A percentile compares a stretch with the other conserved stretches of the same genome.
phyloP scores from a whole-genome alignment of 2,888 invertebrate species.

The Epistrophe grossulariae region DNA sequence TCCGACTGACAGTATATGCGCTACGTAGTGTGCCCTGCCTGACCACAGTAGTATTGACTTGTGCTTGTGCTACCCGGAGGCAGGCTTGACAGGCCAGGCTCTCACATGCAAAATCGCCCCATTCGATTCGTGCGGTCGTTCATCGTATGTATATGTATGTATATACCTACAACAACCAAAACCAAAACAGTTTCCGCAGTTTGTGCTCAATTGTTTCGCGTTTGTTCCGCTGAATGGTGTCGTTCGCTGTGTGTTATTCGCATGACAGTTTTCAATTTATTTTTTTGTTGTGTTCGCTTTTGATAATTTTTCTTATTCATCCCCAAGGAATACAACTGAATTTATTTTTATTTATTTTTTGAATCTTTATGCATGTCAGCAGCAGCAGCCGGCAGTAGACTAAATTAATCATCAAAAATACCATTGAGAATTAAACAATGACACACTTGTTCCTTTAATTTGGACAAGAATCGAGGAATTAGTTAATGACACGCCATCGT shows the following conservation, averaged over 20 bases:
- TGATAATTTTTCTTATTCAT: constrained; percentile 63
- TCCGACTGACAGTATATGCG: constrained; percentile 55
- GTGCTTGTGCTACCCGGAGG: constrained; percentile 44
- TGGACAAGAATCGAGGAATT: constrained; percentile 46
- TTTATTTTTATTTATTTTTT: constrained; percentile 16
- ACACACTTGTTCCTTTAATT: constrained; percentile 60
- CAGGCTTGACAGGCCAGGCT: constrained; percentile 32
- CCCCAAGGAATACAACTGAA: constrained; percentile 43
- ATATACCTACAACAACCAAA: constrained; percentile 2
- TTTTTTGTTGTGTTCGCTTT: background rate
- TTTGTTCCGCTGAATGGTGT: constrained; percentile 58
- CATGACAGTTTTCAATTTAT: constrained; percentile 15
- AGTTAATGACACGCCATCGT: constrained; percentile 58
- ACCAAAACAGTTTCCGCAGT: constrained; percentile 59
- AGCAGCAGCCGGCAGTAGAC: constrained; percentile 53
- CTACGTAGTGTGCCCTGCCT: constrained; percentile 39
- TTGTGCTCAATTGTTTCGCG: constrained; percentile 69
- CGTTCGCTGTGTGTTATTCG: constrained; percentile 20
- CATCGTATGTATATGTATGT: background rate
- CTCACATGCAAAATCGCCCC: constrained; percentile 31
- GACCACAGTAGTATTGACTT: constrained; percentile 66
- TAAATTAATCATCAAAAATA: constrained; percentile 62
- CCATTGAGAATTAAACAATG: constrained; percentile 37
- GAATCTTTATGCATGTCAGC: constrained; percentile 60
- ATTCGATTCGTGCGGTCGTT: constrained; percentile 16